phyloP scores from a whole-genome alignment of 2,113 vertebrate genomes.

The Eolophus roseicapilla region DNA sequence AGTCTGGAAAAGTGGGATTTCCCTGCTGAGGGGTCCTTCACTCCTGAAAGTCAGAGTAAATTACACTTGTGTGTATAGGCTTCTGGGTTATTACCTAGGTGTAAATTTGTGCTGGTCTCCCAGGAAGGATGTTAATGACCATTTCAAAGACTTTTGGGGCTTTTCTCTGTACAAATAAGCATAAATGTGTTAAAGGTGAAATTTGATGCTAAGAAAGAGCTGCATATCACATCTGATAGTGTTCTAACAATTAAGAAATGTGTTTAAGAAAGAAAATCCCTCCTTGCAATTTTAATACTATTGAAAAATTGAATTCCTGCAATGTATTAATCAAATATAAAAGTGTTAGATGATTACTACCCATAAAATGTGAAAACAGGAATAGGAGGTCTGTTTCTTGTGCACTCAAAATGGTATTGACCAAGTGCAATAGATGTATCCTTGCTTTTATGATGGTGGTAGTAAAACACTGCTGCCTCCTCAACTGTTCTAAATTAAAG shows the following conservation, averaged over 20 bases:
- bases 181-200: neutral
- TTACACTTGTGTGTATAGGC: neutral
- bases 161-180: neutral
- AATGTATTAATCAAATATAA: neutral
- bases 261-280: neutral
- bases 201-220: neutral
- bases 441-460: neutral
- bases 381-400: neutral
- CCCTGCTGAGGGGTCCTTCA: neutral
- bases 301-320: neutral
- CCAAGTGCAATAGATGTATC: neutral
- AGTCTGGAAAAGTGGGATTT: neutral
- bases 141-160: neutral
- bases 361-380: neutral
- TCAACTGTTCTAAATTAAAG: neutral
- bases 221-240: neutral
- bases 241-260: neutral
- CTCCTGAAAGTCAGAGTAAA: neutral
- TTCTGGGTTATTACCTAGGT: neutral
- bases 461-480: neutral
- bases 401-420: neutral
- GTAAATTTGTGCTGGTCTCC: neutral
- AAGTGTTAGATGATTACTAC: neutral
- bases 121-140: constrained; percentile 11
- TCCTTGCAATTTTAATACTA: neutral